Percentiles rank a stretch among this genome's conserved stretches.
These are phyloP conservation scores for Gallinago nigripennis DNA, from an alignment of 2,797 vertebrate genomes.

Conservation along the genomic window DNA sequence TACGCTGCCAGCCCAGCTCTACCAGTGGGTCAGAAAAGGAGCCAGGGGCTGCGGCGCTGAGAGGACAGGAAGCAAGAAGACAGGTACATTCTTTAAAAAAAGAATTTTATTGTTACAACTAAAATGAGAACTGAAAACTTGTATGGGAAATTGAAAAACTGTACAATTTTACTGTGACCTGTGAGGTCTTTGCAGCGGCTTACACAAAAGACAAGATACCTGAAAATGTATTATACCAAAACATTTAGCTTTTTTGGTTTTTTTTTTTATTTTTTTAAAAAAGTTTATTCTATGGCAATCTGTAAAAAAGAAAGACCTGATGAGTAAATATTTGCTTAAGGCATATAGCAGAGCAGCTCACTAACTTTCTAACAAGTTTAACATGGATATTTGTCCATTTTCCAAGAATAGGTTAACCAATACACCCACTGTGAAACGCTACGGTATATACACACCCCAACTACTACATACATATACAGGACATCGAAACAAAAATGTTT, in stretches of 20 bases:
- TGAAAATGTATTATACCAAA: conserved; percentile 75
- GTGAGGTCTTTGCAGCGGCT: conserved; percentile 75
- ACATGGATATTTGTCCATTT: conserved; percentile 66
- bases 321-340: conserved; percentile 82
- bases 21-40: rapidly evolving
- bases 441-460: conserved; percentile 74
- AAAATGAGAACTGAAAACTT: conserved; percentile 78
- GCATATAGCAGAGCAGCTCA: conserved; percentile 81
- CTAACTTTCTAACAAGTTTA: conserved; percentile 73
- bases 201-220: conserved; percentile 74
- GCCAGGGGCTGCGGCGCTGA: background rate
- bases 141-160: conserved; percentile 75
- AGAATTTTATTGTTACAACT: conserved; percentile 80
- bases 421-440: conserved; percentile 69
- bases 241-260: conserved; percentile 67
- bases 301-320: conserved; percentile 77
- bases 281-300: conserved; percentile 76
- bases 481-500: conserved; percentile 54
- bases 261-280: conserved; percentile 54
- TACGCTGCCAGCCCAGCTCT: rapidly evolving
- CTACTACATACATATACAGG: conserved; percentile 71
- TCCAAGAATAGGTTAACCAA: conserved; percentile 71
- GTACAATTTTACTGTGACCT: conserved; percentile 74
- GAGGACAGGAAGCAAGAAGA: background rate
- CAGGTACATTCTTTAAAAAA: conserved; percentile 75